phyloP scores from a whole-genome alignment of 2,797 vertebrate genomes.

The Varecia variegata region DNA sequence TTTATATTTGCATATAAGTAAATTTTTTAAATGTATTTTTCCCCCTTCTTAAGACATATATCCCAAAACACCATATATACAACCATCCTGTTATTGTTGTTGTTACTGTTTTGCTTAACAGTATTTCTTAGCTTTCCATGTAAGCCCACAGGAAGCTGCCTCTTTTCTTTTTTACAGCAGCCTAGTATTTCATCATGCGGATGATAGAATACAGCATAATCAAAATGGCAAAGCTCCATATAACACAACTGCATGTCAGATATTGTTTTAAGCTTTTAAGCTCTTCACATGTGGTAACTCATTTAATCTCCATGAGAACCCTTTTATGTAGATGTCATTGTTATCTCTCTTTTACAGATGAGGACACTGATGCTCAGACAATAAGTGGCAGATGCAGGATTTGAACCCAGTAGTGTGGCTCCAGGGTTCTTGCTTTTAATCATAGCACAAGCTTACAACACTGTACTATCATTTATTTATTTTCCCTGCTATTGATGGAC shows the following conservation, averaged over 20 bases:
- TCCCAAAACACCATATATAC: neutral
- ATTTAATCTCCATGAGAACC: neutral
- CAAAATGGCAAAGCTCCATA: neutral
- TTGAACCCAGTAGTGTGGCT: neutral
- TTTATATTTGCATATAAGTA: neutral
- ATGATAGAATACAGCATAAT: neutral
- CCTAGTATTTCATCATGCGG: neutral
- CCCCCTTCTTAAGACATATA: neutral
- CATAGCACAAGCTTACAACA: neutral
- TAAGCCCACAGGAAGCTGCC: neutral
- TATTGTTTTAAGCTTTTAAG: neutral
- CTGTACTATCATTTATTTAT: neutral
- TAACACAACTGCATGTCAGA: neutral
- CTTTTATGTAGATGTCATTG: neutral
- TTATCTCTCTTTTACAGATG: neutral
- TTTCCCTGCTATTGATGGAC: neutral
- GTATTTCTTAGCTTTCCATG: neutral
- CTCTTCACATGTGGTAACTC: neutral
- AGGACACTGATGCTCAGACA: neutral
- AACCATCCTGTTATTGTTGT: neutral
- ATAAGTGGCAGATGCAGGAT: neutral
- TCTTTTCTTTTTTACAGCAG: neutral
- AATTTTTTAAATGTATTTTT: neutral
- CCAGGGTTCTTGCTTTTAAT: neutral
- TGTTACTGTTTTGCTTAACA: neutral